A percentile compares a stretch with the other conserved stretches of the same genome.
Evolutionary conservation across 2,797 vertebrate genomes (phyloP).

Genomic region (Pempheris klunzingeri): DNA sequence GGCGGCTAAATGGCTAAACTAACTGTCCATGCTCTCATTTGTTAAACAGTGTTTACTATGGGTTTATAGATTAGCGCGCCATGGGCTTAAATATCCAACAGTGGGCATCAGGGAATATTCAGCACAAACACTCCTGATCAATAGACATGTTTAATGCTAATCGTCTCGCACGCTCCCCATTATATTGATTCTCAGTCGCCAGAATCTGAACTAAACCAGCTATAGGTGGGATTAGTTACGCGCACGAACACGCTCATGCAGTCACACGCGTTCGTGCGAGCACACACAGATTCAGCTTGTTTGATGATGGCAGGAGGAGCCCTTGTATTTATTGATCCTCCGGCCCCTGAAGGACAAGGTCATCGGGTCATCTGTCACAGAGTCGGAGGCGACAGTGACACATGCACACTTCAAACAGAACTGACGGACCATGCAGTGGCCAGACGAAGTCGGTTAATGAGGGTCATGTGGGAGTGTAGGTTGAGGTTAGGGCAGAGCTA

Average conservation of each 20-base stretch:
- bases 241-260: slow-evolving; percentile 4
- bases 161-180: slow-evolving; percentile 33
- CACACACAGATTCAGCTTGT: slow-evolving; percentile 51
- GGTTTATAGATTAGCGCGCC: slow-evolving; percentile 48
- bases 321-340: slow-evolving; percentile 75
- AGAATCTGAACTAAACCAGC: slow-evolving; percentile 41
- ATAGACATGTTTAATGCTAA: slow-evolving; percentile 82
- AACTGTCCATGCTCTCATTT: slow-evolving; percentile 22
- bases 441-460: slow-evolving; percentile 67
- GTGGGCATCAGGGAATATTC: slow-evolving; percentile 58
- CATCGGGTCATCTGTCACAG: slow-evolving; percentile 75
- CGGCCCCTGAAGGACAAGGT: slow-evolving; percentile 78
- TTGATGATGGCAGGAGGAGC: slow-evolving; percentile 63
- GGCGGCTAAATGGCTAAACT: slow-evolving; percentile 15
- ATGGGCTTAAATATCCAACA: slow-evolving; percentile 41
- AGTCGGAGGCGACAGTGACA: slow-evolving; percentile 63
- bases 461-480: slow-evolving; percentile 74
- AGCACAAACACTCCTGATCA: slow-evolving; percentile 66
- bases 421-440: slow-evolving; percentile 48
- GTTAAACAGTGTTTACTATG: slow-evolving; percentile 35
- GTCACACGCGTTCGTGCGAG: slow-evolving; percentile 19
- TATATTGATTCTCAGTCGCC: slow-evolving; percentile 66
- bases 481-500: slow-evolving; percentile 69
- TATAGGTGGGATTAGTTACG: slow-evolving; percentile 30
- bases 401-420: slow-evolving; percentile 74